Evolutionary conservation across 2,797 vertebrate species (phyloP).

Genomic region (Gambelia wislizenii): DNA sequence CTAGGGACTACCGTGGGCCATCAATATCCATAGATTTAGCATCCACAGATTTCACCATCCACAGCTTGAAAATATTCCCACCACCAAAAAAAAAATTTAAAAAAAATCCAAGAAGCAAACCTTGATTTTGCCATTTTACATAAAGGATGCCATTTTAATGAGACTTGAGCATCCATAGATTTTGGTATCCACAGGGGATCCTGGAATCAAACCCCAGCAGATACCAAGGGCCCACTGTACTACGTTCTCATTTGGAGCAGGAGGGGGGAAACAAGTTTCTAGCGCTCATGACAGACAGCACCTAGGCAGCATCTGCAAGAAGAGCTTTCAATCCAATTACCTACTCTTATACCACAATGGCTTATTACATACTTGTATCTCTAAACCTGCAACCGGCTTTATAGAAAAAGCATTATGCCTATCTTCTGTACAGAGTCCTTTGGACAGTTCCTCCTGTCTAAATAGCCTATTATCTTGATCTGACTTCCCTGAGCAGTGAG

Average conservation of each 20-base stretch:
- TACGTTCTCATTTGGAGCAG: background rate
- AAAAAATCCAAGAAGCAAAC: too few relatives aligned
- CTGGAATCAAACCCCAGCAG: too few relatives aligned
- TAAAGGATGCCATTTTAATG: too few relatives aligned
- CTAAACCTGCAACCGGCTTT: background rate
- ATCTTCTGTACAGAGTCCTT: background rate
- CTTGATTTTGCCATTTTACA: too few relatives aligned
- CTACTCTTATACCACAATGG: background rate
- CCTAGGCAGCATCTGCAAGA: background rate
- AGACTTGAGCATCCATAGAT: too few relatives aligned
- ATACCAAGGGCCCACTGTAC: too few relatives aligned
- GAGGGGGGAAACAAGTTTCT: too few relatives aligned
- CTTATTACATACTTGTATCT: background rate
- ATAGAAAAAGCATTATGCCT: background rate
- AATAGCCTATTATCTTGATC: background rate
- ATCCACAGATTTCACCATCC: too few relatives aligned
- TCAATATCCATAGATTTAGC: too few relatives aligned
- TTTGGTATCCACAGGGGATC: too few relatives aligned
- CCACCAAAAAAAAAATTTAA: too few relatives aligned
- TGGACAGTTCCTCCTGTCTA: background rate
- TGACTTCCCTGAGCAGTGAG: background rate
- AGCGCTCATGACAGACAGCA: background rate
- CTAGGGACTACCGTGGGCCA: background rate
- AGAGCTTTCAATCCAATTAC: background rate
- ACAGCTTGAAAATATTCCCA: too few relatives aligned